Base-by-base conservation (phyloP, 2,888 invertebrate genomes). In the Phrixothrix hirtus region DNA sequence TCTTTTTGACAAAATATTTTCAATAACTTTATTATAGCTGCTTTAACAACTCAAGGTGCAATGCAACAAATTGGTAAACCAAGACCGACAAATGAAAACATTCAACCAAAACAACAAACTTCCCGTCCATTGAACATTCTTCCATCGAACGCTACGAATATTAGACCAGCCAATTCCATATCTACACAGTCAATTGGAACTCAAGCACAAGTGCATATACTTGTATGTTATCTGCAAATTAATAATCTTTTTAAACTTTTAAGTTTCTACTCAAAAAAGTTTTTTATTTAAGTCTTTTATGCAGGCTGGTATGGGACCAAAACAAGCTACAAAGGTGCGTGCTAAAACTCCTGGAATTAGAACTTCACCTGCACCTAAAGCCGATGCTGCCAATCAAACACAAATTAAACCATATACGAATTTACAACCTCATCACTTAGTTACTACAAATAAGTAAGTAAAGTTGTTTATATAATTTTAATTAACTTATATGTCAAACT, bases 131-230 rank as follows among this genome's bases (percentile, higher is more conserved):
- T 76, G 37, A 76, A 73, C 58, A 76, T 77, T 58, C 58, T 76
- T 48, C 74, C 76, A 76, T 75, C 76, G 77, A 79, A 83, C 64
- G 77, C 81, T 39, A 76, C 79, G 10, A 82, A 81, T 62, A 84
- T 89, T 58, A 80, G 92, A 38, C 90, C 92, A 0, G 89, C 79
- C 2, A 87, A 89, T 62, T 90, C 90, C 0, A 92, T 92, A 7
- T 91, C 92, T 3, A 92, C 92, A 0, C 92, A 92, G 75, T 92
- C 92, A 0, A 74, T 74, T 44, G 75, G 73, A 36, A 82, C 79
- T 39, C 83, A 83, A 68, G 75, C 80, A 1, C 81, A 81, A 70
- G 82, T 81, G 68, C 61, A 68, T 63, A 41, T 53, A 37, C 52
- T 53, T 47, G 53, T 53, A 53, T 47, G 53, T 58, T 48, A 36